Evolutionary conservation across 2,888 invertebrate genomes (phyloP).

Genomic region (Leptinotarsa peninsularis): DNA sequence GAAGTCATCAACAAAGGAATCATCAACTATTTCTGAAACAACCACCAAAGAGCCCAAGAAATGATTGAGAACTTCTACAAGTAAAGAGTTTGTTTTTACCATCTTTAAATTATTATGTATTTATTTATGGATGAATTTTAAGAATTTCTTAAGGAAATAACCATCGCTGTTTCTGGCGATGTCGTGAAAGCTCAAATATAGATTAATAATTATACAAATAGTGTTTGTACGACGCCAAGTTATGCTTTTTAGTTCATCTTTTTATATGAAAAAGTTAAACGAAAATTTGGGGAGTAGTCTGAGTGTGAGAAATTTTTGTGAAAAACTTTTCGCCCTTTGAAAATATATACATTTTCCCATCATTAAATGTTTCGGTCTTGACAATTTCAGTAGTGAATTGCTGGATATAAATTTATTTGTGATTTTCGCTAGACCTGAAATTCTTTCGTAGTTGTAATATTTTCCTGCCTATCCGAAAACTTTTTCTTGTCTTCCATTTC

Average conservation of each 20-base stretch:
- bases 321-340: neutral
- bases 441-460: neutral
- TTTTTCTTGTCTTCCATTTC: neutral
- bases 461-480: neutral
- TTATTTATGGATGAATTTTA: constrained; percentile 42
- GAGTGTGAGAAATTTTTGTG: neutral
- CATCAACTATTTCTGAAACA: constrained; percentile 12
- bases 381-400: neutral
- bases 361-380: neutral
- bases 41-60: constrained; percentile 29
- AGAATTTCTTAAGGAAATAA: constrained; percentile 28
- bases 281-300: neutral
- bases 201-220: constrained; percentile 25
- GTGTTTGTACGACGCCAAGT: constrained; percentile 19
- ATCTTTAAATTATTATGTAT: constrained; percentile 38
- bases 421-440: neutral
- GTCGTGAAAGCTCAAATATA: constrained; percentile 39
- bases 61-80: constrained; percentile 36
- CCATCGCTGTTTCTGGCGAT: constrained; percentile 22
- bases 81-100: constrained; percentile 31
- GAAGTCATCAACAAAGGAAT: constrained; percentile 21
- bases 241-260: neutral
- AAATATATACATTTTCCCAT: neutral
- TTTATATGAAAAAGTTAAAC: neutral
- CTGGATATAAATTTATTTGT: neutral